Base-by-base conservation (phyloP, 1,140 invertebrate species). In the Solenopsis fugax region DNA sequence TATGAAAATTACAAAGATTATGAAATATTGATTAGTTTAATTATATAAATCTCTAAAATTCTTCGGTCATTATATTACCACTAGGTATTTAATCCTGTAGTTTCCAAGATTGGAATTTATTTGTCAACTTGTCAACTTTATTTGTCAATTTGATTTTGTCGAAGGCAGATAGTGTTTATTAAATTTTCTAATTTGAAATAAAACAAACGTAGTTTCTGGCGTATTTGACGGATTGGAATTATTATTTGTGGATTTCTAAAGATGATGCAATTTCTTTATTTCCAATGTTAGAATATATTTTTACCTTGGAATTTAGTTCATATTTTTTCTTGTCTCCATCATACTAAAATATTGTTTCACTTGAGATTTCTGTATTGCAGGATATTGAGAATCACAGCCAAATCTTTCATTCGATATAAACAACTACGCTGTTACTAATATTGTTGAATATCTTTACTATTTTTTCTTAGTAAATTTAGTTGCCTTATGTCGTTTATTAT, bases 401-500 rank as follows among this genome's bases (percentile, higher is more conserved):
- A 4, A 69, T 50, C 5, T 50, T 69, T 69, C 12, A 4, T 9
- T 75, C 1, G 18, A 4, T 62, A 4, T 62, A n/a, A 4, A 67
- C 5, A 48, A 50, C 4, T 24, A 29, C 13, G 13, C 12, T 50
- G 16, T 0, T 4, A 48, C 4, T 24, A 24, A 67, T n/a, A 18
- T 5, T 48, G 9, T 24, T 4, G 2, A 24, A 1, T 45, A 65
- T 60, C 37, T 62, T 71, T 37, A 64, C 73, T 48, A 58, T 56
- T 73, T 87, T 77, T 90, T 90, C 29, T 95, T 93, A 6, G 87
- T 13, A n/a, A 72, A 41, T 90, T 94, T 94, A 2, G 93, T 94
- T 13, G 93, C 93, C 90, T 95, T 95, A 10, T 69, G 37, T 75
- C 94, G 89, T 86, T 93, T 93, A 18, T 50, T 50, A 82, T 93